Evolutionary conservation across 2,888 invertebrate species (phyloP).

Genomic region (Erebia ligea): DNA sequence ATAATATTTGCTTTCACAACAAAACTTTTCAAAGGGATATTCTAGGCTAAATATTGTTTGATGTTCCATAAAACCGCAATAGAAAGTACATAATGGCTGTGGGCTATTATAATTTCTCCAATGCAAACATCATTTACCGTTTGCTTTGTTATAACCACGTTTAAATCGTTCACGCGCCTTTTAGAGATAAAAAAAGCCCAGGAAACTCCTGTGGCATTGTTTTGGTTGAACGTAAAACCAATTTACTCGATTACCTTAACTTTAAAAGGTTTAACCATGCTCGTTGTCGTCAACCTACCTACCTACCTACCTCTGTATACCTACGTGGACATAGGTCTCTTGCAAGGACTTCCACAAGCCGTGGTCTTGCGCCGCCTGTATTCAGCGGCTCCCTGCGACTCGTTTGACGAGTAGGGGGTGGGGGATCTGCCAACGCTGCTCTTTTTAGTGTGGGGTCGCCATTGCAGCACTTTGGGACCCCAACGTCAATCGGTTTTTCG

Average conservation of each 20-base stretch:
- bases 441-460: too few species aligned
- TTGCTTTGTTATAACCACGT: slow-evolving; percentile 28
- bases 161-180: slow-evolving; percentile 22
- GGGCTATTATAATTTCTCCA: slow-evolving; percentile 20
- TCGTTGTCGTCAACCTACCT: too few species aligned
- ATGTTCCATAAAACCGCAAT: slow-evolving; percentile 38
- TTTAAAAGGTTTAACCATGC: too few species aligned
- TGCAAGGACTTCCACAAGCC: too few species aligned
- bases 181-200: slow-evolving; percentile 22
- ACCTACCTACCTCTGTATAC: too few species aligned
- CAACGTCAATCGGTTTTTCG: too few species aligned
- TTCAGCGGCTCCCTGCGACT: too few species aligned
- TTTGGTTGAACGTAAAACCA: slow-evolving; percentile 5
- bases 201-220: slow-evolving; percentile 3
- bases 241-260: not conserved
- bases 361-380: too few species aligned
- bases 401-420: too few species aligned
- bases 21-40: slow-evolving; percentile 32
- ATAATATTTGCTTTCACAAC: slow-evolving; percentile 16
- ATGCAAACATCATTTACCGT: slow-evolving; percentile 18
- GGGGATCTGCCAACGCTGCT: too few species aligned
- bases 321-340: too few species aligned
- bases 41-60: slow-evolving; percentile 33
- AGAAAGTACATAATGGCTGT: slow-evolving; percentile 32
- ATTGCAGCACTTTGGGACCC: too few species aligned